phyloP scores from a whole-genome alignment of 1,140 invertebrate genomes.

The Ceratina japonica region DNA sequence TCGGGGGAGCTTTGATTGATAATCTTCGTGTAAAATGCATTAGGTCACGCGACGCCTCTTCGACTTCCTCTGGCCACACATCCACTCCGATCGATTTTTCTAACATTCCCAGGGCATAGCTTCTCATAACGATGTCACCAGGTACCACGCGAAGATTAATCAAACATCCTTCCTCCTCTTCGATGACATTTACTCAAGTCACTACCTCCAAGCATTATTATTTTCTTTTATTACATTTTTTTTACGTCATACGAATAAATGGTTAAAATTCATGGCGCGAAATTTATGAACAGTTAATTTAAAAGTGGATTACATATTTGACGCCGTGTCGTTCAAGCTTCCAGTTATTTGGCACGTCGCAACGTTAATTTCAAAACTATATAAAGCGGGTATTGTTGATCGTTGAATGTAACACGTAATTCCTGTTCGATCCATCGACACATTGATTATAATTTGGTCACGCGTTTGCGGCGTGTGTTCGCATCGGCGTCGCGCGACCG shows the following conservation, averaged over 20 bases:
- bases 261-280: no score
- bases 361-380: constrained; percentile 14
- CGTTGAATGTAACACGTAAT: neutral
- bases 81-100: neutral
- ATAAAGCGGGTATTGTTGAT: neutral
- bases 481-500: neutral
- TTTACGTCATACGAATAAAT: no score
- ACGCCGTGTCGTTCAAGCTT: neutral
- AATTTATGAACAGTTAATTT: no score
- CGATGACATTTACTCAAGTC: no score
- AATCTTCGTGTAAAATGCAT: constrained; percentile 22
- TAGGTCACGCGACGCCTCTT: neutral
- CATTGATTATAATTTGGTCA: neutral
- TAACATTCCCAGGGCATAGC: neutral
- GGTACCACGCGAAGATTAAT: neutral
- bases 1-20: constrained; percentile 12
- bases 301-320: no score
- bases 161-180: neutral
- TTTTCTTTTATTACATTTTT: no score
- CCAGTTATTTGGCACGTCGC: neutral
- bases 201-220: no score
- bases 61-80: neutral
- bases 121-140: neutral
- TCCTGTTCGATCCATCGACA: constrained; percentile 3
- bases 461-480: neutral